Percentiles rank a stretch among this genome's conserved stretches.
Evolutionary conservation across 2,113 vertebrate species (phyloP).

Genomic region (Oreochromis tanganicae): DNA sequence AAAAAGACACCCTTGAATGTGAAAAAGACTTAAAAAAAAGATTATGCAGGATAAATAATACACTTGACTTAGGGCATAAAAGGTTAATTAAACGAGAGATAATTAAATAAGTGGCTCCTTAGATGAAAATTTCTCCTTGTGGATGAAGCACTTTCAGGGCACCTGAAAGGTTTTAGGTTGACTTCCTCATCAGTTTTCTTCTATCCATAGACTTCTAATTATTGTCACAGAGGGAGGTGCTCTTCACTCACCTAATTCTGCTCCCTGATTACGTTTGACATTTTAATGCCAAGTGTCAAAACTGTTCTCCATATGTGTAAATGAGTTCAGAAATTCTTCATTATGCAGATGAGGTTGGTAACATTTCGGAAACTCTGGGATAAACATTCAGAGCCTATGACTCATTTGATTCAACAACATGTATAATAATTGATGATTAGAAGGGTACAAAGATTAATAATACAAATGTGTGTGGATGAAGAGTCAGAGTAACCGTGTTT

Average conservation of each 20-base stretch:
- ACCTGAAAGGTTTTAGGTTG: slow-evolving; percentile 20
- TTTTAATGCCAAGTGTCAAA: slow-evolving; percentile 43
- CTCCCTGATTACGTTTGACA: slow-evolving; percentile 59
- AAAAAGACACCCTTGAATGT: not conserved
- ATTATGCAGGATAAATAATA: slow-evolving; percentile 6
- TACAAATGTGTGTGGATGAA: not conserved
- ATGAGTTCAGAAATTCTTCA: slow-evolving; percentile 31
- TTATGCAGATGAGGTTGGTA: slow-evolving; percentile 32
- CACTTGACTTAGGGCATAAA: slow-evolving; percentile 2
- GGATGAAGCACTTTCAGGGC: slow-evolving; percentile 5
- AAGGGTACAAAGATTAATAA: not conserved
- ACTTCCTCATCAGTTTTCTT: not conserved
- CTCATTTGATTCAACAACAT: not conserved
- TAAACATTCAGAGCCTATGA: not conserved
- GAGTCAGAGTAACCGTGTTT: not conserved
- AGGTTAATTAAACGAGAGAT: slow-evolving; percentile 46
- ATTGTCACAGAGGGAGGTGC: slow-evolving; percentile 52
- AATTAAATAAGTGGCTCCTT: slow-evolving; percentile 48
- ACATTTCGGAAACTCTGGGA: not conserved
- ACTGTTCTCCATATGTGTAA: slow-evolving; percentile 24
- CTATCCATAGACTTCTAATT: slow-evolving; percentile 46
- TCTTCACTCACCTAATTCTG: slow-evolving; percentile 51
- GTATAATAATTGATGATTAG: not conserved
- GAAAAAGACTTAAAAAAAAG: not conserved
- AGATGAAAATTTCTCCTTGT: slow-evolving; percentile 27